Conservation (phyloP, 2,888 invertebrate genomes). For the Neria commutata region DNA sequence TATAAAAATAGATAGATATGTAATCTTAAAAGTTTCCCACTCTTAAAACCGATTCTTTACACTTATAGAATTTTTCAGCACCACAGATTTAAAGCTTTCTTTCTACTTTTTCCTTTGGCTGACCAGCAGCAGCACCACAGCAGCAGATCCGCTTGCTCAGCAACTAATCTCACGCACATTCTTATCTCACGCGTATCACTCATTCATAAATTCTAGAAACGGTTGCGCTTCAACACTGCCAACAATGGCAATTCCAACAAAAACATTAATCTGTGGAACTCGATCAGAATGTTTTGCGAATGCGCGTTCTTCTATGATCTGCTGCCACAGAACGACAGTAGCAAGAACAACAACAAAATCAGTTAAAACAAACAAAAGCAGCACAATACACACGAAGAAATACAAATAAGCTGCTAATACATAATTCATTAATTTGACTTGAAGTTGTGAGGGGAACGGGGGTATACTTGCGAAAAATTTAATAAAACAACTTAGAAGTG, state of each 20-base stretch:
- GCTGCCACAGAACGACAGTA: not conserved
- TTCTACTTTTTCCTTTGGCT: too few species aligned
- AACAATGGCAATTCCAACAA: not conserved
- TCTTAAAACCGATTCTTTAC: too few species aligned
- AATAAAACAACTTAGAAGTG: too few species aligned
- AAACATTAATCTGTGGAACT: not conserved
- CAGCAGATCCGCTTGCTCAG: not conserved
- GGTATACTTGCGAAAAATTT: too few species aligned
- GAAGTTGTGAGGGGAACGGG: conserved; percentile 20
- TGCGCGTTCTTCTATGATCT: not conserved
- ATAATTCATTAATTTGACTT: conserved; percentile 33
- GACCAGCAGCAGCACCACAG: too few species aligned
- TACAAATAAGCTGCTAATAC: conserved; percentile 29
- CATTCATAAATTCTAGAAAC: conserved; percentile 30
- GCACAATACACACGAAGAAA: conserved; percentile 17
- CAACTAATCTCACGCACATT: conserved; percentile 34
- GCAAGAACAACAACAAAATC: conserved; percentile 11
- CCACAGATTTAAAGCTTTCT: too few species aligned
- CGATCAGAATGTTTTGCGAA: too few species aligned
- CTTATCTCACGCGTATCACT: conserved; percentile 40
- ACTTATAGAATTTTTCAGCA: too few species aligned
- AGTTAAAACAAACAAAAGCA: too few species aligned
- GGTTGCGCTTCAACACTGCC: not conserved
- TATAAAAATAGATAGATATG: too few species aligned
- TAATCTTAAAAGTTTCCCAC: too few species aligned